phyloP scores from a whole-genome alignment of 2,113 vertebrate genomes.

The Neotoma lepida region DNA sequence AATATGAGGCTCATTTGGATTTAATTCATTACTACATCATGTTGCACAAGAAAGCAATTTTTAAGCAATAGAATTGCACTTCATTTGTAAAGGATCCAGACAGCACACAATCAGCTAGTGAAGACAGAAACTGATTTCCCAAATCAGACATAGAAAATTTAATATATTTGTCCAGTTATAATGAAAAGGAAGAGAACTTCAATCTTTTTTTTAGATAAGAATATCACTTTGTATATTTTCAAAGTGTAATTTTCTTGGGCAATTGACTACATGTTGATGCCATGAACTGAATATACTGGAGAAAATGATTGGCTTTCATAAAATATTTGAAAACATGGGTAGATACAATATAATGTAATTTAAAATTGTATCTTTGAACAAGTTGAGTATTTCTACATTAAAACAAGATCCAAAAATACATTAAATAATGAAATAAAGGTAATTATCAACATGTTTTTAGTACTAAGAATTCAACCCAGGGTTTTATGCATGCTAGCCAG shows the following conservation, averaged over 20 bases:
- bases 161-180: conserved; percentile 67
- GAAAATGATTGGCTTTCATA: conserved; percentile 12
- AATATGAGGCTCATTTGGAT: conserved; percentile 77
- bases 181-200: conserved; percentile 65
- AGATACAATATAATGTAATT: background rate
- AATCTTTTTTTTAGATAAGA: conserved; percentile 39
- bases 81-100: conserved; percentile 74
- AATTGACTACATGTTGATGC: conserved; percentile 36
- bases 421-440: background rate
- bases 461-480: background rate
- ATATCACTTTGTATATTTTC: conserved; percentile 43
- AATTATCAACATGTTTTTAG: background rate
- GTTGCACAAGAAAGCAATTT: conserved; percentile 79
- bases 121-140: conserved; percentile 79
- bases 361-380: background rate
- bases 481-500: background rate
- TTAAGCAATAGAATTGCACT: conserved; percentile 72
- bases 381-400: background rate
- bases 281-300: conserved; percentile 12
- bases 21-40: conserved; percentile 81
- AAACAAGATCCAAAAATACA: background rate
- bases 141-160: conserved; percentile 79
- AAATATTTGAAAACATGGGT: conserved; percentile 32
- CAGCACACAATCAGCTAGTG: conserved; percentile 66
- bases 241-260: conserved; percentile 47